These are phyloP conservation scores for Acholoe squamosa DNA, from an alignment of 2,888 invertebrate species.

Conservation along the genomic window DNA sequence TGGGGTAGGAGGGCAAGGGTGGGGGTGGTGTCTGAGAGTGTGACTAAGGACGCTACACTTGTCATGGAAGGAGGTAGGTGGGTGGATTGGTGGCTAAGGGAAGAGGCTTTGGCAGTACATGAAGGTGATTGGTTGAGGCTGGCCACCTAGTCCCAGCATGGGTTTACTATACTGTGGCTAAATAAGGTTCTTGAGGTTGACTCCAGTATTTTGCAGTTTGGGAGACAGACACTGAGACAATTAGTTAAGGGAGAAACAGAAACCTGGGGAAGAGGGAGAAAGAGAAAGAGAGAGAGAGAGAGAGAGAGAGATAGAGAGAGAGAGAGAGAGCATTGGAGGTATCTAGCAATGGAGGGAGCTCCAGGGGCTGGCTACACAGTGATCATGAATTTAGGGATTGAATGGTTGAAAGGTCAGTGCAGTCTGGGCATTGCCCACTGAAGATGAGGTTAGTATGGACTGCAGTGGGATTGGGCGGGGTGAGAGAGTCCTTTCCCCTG, in stretches of 20 bases:
- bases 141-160: no score
- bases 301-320: no score
- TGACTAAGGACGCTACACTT: slow-evolving; percentile 20
- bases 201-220: no score
- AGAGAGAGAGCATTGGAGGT: background rate
- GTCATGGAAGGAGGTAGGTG: background rate
- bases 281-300: no score
- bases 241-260: no score
- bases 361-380: no score
- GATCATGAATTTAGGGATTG: background rate
- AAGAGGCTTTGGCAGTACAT: background rate
- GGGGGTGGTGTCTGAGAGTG: background rate
- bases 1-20: background rate
- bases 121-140: no score
- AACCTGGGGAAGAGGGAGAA: no score
- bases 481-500: background rate
- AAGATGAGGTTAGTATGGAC: background rate
- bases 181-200: no score
- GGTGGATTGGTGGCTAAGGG: background rate
- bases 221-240: background rate
- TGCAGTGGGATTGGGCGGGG: background rate
- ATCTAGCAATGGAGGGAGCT: no score
- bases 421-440: background rate
- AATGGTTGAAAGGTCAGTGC: no score
- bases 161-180: no score